These are phyloP conservation scores for Sebastes melanostomus DNA, from an alignment of 2,797 vertebrate genomes.

Conservation along the genomic window DNA sequence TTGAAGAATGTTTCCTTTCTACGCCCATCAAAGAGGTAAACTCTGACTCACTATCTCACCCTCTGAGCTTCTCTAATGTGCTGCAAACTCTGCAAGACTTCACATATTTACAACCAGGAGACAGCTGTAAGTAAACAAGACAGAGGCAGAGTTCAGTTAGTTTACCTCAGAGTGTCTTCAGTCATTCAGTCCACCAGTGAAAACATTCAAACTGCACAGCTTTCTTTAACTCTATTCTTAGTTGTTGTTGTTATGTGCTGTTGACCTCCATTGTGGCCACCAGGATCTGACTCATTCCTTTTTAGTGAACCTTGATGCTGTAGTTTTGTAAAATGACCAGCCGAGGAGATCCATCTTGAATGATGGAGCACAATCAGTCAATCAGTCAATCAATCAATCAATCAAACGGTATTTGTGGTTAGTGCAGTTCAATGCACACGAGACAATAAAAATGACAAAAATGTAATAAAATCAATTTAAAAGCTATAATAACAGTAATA, in stretches of 20 bases:
- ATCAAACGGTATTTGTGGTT: not conserved
- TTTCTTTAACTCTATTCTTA: not conserved
- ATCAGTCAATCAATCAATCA: not conserved
- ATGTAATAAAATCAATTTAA: not conserved
- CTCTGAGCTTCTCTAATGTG: not conserved
- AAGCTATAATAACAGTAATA: not conserved
- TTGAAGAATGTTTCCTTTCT: not conserved
- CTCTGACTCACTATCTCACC: slow-evolving; percentile 8
- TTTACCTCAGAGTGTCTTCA: not conserved
- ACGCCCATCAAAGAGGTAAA: not conserved
- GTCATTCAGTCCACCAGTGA: not conserved
- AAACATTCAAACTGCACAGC: not conserved
- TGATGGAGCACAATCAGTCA: not conserved
- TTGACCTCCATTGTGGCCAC: not conserved
- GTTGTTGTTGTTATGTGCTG: not conserved
- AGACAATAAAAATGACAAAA: not conserved
- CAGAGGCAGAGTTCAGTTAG: not conserved
- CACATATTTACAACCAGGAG: not conserved
- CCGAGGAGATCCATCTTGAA: slow-evolving; percentile 43
- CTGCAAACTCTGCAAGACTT: slow-evolving; percentile 30
- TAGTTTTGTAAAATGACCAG: slow-evolving; percentile 49
- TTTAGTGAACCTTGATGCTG: not conserved
- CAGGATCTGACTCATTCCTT: not conserved
- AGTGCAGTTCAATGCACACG: not conserved
- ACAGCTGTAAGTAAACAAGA: slow-evolving; percentile 12